Conservation (phyloP, 2,113 vertebrate genomes). For the Ptilonorhynchus violaceus region DNA sequence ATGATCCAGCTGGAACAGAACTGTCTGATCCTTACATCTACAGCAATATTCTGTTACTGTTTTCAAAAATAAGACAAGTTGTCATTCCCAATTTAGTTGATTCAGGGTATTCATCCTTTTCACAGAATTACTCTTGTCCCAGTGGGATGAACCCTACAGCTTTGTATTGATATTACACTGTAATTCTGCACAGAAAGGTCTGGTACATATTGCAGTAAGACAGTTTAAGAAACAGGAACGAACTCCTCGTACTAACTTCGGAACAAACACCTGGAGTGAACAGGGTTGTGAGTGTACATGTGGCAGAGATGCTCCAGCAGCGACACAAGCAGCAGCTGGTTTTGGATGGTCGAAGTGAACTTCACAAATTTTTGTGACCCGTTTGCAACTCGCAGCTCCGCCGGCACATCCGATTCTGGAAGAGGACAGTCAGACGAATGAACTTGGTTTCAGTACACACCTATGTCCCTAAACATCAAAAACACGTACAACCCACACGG, state of each 20-base stretch:
- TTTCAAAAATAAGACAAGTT: not conserved
- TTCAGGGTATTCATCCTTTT: not conserved
- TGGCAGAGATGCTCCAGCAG: constrained; percentile 93
- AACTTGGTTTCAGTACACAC: rapidly evolving
- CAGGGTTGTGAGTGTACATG: constrained; percentile 85
- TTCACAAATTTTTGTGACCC: constrained; percentile 76
- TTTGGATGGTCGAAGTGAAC: constrained; percentile 88
- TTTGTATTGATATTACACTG: not conserved
- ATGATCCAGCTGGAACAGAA: not conserved
- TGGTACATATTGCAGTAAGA: rapidly evolving
- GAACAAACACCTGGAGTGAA: constrained; percentile 84
- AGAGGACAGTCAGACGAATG: not conserved
- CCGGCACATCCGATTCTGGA: constrained; percentile 85
- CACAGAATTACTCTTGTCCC: not conserved
- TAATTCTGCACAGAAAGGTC: not conserved
- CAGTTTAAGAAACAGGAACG: not conserved
- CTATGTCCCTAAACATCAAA: not conserved
- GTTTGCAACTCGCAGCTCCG: constrained; percentile 76
- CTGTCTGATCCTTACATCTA: not conserved
- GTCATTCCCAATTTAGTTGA: not conserved
- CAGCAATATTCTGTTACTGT: not conserved
- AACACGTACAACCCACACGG: not conserved
- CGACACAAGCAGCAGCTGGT: constrained; percentile 91
- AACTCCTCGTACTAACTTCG: constrained; percentile 77
- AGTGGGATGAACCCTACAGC: not conserved